These are phyloP conservation scores for Pogonomyrmex californicus DNA, from an alignment of 1,140 invertebrate species.

Conservation along the genomic window DNA sequence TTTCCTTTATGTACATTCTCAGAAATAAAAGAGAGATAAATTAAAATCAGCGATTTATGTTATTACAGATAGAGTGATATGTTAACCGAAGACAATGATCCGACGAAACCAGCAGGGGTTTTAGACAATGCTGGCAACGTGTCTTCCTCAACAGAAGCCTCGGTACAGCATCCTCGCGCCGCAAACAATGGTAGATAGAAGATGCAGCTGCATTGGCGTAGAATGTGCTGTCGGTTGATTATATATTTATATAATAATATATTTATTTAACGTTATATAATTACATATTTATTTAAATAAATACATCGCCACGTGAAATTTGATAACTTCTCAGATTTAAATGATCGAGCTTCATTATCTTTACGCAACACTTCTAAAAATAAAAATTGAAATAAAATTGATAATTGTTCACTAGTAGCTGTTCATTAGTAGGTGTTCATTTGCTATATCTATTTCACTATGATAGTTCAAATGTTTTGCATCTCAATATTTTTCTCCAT, in stretches of 20 bases:
- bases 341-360: neutral
- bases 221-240: neutral
- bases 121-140: conserved; percentile 86
- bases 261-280: too few relatives aligned
- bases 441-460: neutral
- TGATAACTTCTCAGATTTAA: neutral
- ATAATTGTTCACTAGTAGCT: too few relatives aligned
- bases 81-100: conserved; percentile 87
- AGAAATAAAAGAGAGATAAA: neutral
- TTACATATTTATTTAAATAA: too few relatives aligned
- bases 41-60: conserved; percentile 23
- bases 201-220: conserved; percentile 39
- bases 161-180: conserved; percentile 83
- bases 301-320: too few relatives aligned
- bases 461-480: neutral
- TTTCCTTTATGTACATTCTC: neutral
- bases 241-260: too few relatives aligned
- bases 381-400: neutral
- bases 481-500: neutral
- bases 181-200: conserved; percentile 83
- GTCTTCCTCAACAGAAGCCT: conserved; percentile 85
- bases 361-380: neutral
- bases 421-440: neutral
- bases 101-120: conserved; percentile 86
- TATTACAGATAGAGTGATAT: conserved; percentile 84